phyloP scores from a whole-genome alignment of 2,113 vertebrate species.

The Sebastes fasciatus region DNA sequence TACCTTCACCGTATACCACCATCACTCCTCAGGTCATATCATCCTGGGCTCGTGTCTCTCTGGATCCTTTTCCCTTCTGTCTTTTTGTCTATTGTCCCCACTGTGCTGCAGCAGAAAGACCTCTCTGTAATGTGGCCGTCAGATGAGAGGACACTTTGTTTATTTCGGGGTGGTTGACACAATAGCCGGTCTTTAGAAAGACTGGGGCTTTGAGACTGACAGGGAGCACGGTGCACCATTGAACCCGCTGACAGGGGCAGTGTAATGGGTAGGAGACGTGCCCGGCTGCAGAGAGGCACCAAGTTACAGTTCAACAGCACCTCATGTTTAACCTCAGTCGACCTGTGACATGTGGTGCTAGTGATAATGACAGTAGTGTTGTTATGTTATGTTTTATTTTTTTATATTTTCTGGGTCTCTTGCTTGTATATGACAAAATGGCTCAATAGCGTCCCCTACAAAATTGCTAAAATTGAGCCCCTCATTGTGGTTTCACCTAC shows the following conservation, averaged over 20 bases:
- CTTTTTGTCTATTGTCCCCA: slow-evolving; percentile 70
- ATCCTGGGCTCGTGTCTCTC: not conserved
- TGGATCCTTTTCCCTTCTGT: slow-evolving; percentile 5
- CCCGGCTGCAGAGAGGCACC: slow-evolving; percentile 58
- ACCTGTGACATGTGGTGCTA: not conserved
- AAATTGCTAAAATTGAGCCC: no score
- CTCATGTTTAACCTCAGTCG: slow-evolving; percentile 14
- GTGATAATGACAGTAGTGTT: no score
- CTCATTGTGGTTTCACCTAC: no score
- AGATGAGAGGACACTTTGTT: slow-evolving; percentile 78
- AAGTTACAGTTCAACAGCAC: slow-evolving; percentile 14
- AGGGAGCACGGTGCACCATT: slow-evolving; percentile 31
- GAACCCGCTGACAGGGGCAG: slow-evolving; percentile 56
- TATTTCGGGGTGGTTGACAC: slow-evolving; percentile 61
- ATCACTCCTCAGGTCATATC: slow-evolving; percentile 11
- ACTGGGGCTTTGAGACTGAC: slow-evolving; percentile 17
- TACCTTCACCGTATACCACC: not conserved
- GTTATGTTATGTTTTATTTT: no score
- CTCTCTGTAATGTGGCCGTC: slow-evolving; percentile 52
- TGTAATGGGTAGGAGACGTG: slow-evolving; percentile 64
- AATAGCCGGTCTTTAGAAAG: slow-evolving; percentile 65
- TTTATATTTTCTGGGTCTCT: no score
- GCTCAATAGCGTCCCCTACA: no score
- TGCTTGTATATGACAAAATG: no score
- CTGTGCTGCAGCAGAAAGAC: slow-evolving; percentile 58